Base-by-base conservation (phyloP, 2,888 invertebrate species). In the Physocephala rufipes region DNA sequence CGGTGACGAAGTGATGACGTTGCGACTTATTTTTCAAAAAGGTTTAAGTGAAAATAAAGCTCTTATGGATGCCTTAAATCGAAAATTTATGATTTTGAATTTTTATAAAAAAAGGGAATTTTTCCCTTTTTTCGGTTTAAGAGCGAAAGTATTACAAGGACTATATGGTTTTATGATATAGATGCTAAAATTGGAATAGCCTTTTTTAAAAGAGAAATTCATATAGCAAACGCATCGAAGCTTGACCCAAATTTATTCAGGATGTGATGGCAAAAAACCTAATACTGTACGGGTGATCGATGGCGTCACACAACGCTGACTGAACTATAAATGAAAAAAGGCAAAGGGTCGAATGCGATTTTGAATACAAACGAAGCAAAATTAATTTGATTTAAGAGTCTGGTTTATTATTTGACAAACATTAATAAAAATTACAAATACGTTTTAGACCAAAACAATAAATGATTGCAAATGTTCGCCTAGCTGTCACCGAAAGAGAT, bases 131-230 rank as follows among this genome's bases (percentile, higher is more conserved):
- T 36, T 36, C 9, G 36, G 5, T 36, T 49, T 53, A 53, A 53
- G 19, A 66, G 55, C 55, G 66, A 66, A 66, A 66, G 66, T 55
- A 53, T 36, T 66, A 55, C 55, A 66, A 66, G 66, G 66, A 66
- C 55, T 55, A 43, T 45, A 43, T n/a, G 30, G n/a, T 26, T n/a
- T n/a, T n/a, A n/a, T n/a, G n/a, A n/a, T n/a, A n/a, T n/a, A n/a
- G n/a, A n/a, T n/a, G n/a, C n/a, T n/a, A n/a, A n/a, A n/a, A n/a
- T n/a, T n/a, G n/a, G n/a, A n/a, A n/a, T n/a, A n/a, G n/a, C n/a
- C n/a, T n/a, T n/a, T n/a, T n/a, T 24, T 45, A 24, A 63, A 47
- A 47, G 16, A 26, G 45, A 63, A 63, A 63, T 15, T 1, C 45
- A 26, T 43, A 12, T 2, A 9, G 16, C 19, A 45, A 13, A 43